phyloP scores from a whole-genome alignment of 2,888 invertebrate species.

The Drosophila infuscata region DNA sequence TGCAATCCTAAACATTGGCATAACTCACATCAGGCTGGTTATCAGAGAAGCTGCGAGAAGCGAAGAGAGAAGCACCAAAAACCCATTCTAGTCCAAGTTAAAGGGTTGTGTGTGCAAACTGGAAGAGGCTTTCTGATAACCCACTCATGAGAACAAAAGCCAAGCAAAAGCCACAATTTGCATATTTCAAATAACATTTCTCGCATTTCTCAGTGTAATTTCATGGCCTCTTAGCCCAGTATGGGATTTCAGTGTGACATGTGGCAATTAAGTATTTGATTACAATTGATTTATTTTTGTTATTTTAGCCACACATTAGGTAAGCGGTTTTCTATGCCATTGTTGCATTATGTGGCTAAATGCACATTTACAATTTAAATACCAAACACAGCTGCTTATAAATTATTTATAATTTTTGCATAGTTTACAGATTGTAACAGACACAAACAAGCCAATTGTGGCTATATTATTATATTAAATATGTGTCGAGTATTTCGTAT shows the following conservation, averaged over 20 bases:
- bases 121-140: not conserved
- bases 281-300: slow-evolving; percentile 37
- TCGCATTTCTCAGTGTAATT: not conserved
- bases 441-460: slow-evolving; percentile 45
- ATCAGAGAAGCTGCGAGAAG: slow-evolving; percentile 9
- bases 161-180: not conserved
- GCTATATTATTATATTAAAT: slow-evolving; percentile 31
- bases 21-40: not conserved
- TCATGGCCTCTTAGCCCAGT: not conserved
- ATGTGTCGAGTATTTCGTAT: slow-evolving; percentile 38
- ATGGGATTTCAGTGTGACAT: slow-evolving; percentile 2
- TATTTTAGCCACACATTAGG: slow-evolving; percentile 30
- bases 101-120: not conserved
- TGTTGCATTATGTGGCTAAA: slow-evolving; percentile 2
- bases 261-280: slow-evolving; percentile 13
- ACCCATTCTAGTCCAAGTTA: too few species aligned
- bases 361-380: slow-evolving; percentile 17
- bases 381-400: slow-evolving; percentile 23
- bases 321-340: slow-evolving; percentile 5
- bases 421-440: slow-evolving; percentile 26
- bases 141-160: not conserved
- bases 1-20: slow-evolving; percentile 33
- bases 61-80: slow-evolving; percentile 3
- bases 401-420: slow-evolving; percentile 25
- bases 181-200: not conserved